A percentile compares a stretch with the other conserved stretches of the same genome.
Evolutionary conservation across 2,113 vertebrate genomes (phyloP).

Genomic region (Clarias gariepinus): DNA sequence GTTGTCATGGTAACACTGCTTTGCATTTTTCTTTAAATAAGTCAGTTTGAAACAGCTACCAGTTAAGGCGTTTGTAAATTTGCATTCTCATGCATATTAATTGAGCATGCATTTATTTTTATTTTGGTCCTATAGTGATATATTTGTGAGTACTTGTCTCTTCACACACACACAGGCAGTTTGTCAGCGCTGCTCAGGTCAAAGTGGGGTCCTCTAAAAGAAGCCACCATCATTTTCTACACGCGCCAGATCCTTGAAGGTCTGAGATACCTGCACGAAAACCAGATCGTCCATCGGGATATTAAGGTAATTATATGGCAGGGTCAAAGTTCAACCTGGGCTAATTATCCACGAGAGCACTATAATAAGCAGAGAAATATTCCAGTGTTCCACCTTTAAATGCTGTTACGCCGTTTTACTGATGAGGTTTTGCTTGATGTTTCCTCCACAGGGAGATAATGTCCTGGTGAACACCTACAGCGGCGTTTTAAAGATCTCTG

Average conservation of each 20-base stretch:
- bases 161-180: slow-evolving; percentile 76
- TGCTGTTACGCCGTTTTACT: neutral
- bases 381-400: neutral
- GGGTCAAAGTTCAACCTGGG: neutral
- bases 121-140: too few species aligned
- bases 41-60: neutral
- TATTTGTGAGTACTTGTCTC: neutral
- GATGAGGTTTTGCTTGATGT: too few species aligned
- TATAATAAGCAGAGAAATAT: too few species aligned
- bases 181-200: slow-evolving; percentile 94
- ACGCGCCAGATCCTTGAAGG: slow-evolving; percentile 97
- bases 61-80: neutral
- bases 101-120: neutral
- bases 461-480: slow-evolving; percentile 99
- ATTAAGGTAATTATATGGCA: slow-evolving; percentile 84
- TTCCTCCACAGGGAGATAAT: slow-evolving; percentile 86
- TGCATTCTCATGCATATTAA: neutral
- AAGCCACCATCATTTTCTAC: slow-evolving; percentile 97
- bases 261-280: slow-evolving; percentile 96
- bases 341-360: neutral
- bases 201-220: slow-evolving; percentile 97
- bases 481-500: slow-evolving; percentile 96
- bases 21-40: neutral
- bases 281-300: slow-evolving; percentile 97
- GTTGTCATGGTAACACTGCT: neutral